Evolutionary conservation across 2,797 vertebrate genomes (phyloP), one percentile per base, ranked within the genome.

Genomic region (Selene dorsalis): DNA sequence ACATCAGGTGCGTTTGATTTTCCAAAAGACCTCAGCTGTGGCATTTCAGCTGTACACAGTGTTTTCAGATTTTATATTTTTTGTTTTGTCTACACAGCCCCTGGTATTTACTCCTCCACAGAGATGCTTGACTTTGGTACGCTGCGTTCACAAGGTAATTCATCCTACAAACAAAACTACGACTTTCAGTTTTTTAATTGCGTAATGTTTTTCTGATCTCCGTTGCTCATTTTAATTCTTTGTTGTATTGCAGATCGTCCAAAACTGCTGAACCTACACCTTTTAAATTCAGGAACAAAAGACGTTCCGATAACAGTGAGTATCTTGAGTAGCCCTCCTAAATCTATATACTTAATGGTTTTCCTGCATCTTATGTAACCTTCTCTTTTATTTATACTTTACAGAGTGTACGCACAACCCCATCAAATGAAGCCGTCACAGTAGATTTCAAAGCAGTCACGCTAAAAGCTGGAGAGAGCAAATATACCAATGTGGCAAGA

Each of bases 91-190:
- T 6, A 1, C 69, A 30, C 92, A 99, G 97, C 96, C 20, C 98
- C 98, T 88, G 98, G 98, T 90, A 98, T 99, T 90, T 99, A 99
- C 93, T 98, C 98, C 80, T 99, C 98, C 88, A 98, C 94, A 87
- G 98, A 99, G 94, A 99, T 99, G 97, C 93, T 99, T 68, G 98
- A 99, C 95, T 99, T 99, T 94, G 98, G 98, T 88, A 99, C 97
- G 2, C 94, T 99, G 86, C 94, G 98, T 89, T 97, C 98, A 55
- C 98, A 99, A 98, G 98, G 98, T 97, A 93, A 69, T 71, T 2
- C 32, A 5, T 47, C 14, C 2, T 22, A 9, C 17, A 28, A 35
- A 43, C 41, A 1, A 55, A 32, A 39, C 4, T 3, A 2, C 38
- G 30, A 65, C 3, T 41, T 50, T 0, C 16, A 24, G 2, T 10